Percentiles rank a stretch among this genome's conserved stretches.
Evolutionary conservation across 2,797 vertebrate genomes (phyloP).

Genomic region (Gallinago stenura): DNA sequence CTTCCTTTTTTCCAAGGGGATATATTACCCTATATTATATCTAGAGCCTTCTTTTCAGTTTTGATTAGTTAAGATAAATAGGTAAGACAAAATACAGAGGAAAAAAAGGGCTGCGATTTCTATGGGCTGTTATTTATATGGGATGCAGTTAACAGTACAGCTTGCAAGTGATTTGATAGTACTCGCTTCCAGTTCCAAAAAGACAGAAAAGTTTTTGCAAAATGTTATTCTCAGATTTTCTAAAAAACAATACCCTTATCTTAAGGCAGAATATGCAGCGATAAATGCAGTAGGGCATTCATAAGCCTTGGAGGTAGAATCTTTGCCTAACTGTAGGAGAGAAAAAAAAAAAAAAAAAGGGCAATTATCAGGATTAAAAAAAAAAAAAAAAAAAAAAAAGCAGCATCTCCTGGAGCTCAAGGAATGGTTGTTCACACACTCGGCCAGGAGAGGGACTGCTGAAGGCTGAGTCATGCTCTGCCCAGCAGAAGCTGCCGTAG

Average conservation of each 20-base stretch:
- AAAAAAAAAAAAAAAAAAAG: background rate
- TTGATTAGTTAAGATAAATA: background rate
- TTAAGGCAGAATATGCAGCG: background rate
- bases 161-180: background rate
- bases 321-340: background rate
- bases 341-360: background rate
- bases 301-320: background rate
- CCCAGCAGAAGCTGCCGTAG: background rate
- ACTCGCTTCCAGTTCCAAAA: background rate
- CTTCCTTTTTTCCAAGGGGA: background rate
- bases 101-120: background rate
- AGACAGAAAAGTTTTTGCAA: background rate
- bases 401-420: background rate
- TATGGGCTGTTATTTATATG: background rate
- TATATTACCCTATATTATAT: background rate
- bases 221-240: background rate
- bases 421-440: slow-evolving; percentile 4
- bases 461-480: background rate
- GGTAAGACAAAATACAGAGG: background rate
- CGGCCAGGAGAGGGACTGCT: slow-evolving; percentile 65
- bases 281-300: fast-evolving
- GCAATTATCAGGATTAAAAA: background rate
- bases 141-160: background rate
- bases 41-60: background rate
- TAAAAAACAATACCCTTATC: background rate